Percentiles rank a stretch among this genome's conserved stretches.
Conservation (phyloP, 1,140 invertebrate species). For the Xylocopa sonorina region DNA sequence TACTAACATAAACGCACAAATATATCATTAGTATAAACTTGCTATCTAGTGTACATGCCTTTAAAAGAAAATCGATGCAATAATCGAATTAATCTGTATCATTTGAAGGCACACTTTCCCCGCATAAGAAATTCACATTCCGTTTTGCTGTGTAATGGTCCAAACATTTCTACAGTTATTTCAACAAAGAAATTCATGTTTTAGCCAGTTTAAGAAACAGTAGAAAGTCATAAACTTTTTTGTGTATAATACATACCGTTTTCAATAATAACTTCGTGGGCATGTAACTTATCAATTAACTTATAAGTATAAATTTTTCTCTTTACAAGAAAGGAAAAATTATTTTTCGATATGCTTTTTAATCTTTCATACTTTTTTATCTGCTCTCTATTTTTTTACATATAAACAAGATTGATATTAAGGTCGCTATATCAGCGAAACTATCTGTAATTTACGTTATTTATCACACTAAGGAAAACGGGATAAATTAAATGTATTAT, state of each 20-base stretch:
- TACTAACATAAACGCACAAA: slow-evolving; percentile 36
- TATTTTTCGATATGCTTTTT: slow-evolving; percentile 40
- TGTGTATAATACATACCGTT: neutral
- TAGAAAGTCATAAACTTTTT: neutral
- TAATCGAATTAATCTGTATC: slow-evolving; percentile 44
- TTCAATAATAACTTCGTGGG: slow-evolving; percentile 5
- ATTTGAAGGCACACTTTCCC: slow-evolving; percentile 32
- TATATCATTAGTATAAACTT: slow-evolving; percentile 21
- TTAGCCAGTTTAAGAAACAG: neutral
- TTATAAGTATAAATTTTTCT: slow-evolving; percentile 27
- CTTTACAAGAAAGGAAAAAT: slow-evolving; percentile 4
- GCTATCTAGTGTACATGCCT: slow-evolving; percentile 45
- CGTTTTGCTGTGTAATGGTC: slow-evolving; percentile 35
- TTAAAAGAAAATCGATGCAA: slow-evolving; percentile 39
- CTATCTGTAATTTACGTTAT: slow-evolving; percentile 43
- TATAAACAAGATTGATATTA: slow-evolving; percentile 20
- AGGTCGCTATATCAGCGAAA: slow-evolving; percentile 6
- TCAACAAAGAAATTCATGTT: neutral
- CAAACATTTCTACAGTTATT: slow-evolving; percentile 38
- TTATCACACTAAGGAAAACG: slow-evolving; percentile 43
- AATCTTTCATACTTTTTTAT: slow-evolving; percentile 31
- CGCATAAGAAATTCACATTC: slow-evolving; percentile 40
- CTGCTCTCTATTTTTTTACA: slow-evolving; percentile 48
- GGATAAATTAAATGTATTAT: slow-evolving; percentile 42
- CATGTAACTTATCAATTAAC: slow-evolving; percentile 39